Evolutionary conservation across 2,888 invertebrate species (phyloP), one percentile per base, ranked within the genome.

Genomic region (Acanthoscelides obtectus): DNA sequence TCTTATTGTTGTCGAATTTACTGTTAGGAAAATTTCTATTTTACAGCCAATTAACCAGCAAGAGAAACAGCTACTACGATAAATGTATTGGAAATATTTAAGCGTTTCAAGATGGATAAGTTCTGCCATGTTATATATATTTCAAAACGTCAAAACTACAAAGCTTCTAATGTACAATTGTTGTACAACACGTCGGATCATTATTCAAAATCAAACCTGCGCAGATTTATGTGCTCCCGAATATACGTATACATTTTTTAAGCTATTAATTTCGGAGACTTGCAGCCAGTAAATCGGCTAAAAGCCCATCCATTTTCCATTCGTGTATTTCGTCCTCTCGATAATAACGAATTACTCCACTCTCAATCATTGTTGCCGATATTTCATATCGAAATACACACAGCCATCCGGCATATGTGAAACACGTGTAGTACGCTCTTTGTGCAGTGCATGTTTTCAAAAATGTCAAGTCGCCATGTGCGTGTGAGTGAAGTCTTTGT

Each of bases 141-240:
- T 66, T 66, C 1, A 5, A 19, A 8, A 66, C 66, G 12, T 66
- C 5, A 66, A 21, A 8, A 66, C 5, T 22, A 20, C 66, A 66
- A 66, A 66, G 21, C 66, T 66, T 73, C 73, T 73, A 75, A 75
- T 72, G 21, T 66, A 65, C 8, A 20, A 20, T 69, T 20, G 25
- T 17, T 69, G 25, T 45, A 27, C 45, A 45, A 45, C 45, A 45
- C 17, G 45, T 45, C 45, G 17, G 8, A 12, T 6, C 45, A 45
- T 45, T 45, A 45, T 45, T 45, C 45, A 45, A 45, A 45, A 3
- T 45, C 45, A 45, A 45, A 45, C 5, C 12, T 17, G 45, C 45
- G 12, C 45, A 45, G 45, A 45, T 45, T 45, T 45, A 45, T 45
- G 45, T 1, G 45, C 45, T 45, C 5, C 3, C 45, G 17, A 12